Evolutionary conservation across 2,888 invertebrate genomes (phyloP).

Genomic region (Lochmaea crataegi): DNA sequence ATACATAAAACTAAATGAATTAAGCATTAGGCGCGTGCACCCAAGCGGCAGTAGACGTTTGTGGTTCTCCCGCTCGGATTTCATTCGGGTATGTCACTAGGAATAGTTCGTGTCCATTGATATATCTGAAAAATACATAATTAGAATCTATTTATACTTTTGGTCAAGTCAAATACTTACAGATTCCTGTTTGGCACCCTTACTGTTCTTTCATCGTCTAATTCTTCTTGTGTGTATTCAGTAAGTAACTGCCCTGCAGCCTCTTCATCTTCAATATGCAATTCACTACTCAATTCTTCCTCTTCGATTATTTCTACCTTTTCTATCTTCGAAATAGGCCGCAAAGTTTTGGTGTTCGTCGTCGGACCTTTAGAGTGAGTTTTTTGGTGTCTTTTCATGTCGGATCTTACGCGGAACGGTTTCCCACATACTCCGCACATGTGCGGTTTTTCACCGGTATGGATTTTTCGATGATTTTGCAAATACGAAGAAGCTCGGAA

Average conservation of each 20-base stretch:
- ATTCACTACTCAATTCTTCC: slow-evolving; percentile 58
- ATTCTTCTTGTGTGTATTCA: slow-evolving; percentile 57
- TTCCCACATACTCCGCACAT: slow-evolving; percentile 82
- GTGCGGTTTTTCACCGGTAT: slow-evolving; percentile 86
- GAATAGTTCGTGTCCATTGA: slow-evolving; percentile 60
- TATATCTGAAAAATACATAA: slow-evolving; percentile 55
- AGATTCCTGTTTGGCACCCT: slow-evolving; percentile 52
- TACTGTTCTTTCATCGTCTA: slow-evolving; percentile 48
- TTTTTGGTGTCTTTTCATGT: slow-evolving; percentile 83
- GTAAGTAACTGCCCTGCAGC: slow-evolving; percentile 60
- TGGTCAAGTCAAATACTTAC: slow-evolving; percentile 46
- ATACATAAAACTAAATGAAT: slow-evolving; percentile 24
- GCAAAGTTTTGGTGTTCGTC: slow-evolving; percentile 26
- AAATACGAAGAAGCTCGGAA: slow-evolving; percentile 89
- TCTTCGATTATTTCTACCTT: slow-evolving; percentile 51
- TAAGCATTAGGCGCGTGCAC: slow-evolving; percentile 43
- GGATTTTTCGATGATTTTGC: slow-evolving; percentile 85
- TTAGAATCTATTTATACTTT: neutral
- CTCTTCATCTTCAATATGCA: slow-evolving; percentile 59
- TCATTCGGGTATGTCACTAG: slow-evolving; percentile 61
- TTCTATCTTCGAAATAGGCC: slow-evolving; percentile 47
- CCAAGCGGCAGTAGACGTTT: slow-evolving; percentile 39
- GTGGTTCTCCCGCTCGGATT: slow-evolving; percentile 52
- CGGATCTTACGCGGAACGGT: slow-evolving; percentile 84
- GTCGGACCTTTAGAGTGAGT: slow-evolving; percentile 70